Evolutionary conservation across 2,888 invertebrate species (phyloP), one percentile per base, ranked within the genome.

Genomic region (Oxyscelio sp.): DNA sequence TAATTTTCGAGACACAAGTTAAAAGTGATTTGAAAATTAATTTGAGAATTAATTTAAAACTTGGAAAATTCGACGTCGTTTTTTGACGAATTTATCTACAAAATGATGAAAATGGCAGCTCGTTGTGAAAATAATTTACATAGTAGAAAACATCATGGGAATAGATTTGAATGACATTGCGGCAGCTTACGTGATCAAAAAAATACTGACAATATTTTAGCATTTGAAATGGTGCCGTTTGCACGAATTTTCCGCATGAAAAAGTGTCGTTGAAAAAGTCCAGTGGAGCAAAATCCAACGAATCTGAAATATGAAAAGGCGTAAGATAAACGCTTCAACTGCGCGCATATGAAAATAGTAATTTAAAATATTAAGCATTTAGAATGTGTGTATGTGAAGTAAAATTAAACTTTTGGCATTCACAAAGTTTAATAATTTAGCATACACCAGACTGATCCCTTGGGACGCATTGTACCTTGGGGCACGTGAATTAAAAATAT

Each of bases 161-260:
- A 63, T 63, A 27, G 43, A 63, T 63, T 63, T 63, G 63, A 63
- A 63, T 63, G 24, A 45, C 63, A 45, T 48, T 27, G 63, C 24
- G 15, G 24, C 27, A 34, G 63, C 45, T 63, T 19, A 27, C 45
- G 63, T 45, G 45, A 27, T 27, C 63, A 40, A 43, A 63, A 63
- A 63, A 63, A 45, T 63, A 45, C 45, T 45, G 45, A 63, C 24
- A 43, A 27, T 43, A 63, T 63, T 63, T 63, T 63, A 63, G 63
- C 63, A 63, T 63, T 63, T 65, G 65, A 65, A 65, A 65, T 50
- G 48, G 65, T 17, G 19, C 65, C 50, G 65, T 48, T 65, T 45
- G 31, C 50, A 19, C 24, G 34, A 43, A 63, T 63, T 63, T 63
- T 63, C 63, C 63, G 45, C 48, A 24, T 22, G 63, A 63, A 31